Percentiles rank a stretch among this genome's conserved stretches.
Conservation (phyloP, 2,797 vertebrate genomes). For the Hydrophis major region DNA sequence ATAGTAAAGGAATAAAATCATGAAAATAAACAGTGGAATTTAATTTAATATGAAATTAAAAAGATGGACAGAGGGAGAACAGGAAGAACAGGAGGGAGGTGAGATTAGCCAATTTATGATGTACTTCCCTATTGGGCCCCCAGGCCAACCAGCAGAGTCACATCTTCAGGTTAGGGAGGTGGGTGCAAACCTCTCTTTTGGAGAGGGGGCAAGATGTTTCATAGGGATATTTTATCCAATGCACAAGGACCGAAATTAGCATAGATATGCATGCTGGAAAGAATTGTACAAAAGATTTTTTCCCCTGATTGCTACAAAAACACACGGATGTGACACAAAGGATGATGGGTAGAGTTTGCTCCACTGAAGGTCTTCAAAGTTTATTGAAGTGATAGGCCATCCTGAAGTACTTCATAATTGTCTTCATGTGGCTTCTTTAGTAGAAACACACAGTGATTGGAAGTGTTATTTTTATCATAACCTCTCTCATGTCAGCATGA, state of each 20-base stretch:
- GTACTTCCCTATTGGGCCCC: background rate
- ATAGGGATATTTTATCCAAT: background rate
- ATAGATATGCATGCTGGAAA: background rate
- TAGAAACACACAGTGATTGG: background rate
- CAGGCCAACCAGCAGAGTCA: background rate
- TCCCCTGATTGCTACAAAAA: background rate
- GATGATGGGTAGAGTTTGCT: background rate
- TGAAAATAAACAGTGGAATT: background rate
- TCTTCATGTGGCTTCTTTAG: background rate
- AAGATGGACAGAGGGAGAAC: background rate
- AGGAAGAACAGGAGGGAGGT: background rate
- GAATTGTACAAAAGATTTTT: background rate
- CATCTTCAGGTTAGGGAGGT: background rate
- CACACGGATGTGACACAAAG: background rate
- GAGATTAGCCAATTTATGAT: background rate
- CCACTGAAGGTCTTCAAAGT: background rate
- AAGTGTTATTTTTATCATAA: conserved; percentile 31
- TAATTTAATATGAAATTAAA: background rate
- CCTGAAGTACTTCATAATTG: background rate
- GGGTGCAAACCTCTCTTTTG: background rate
- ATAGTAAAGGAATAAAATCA: background rate
- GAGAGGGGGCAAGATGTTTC: background rate
- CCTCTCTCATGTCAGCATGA: conserved; percentile 8
- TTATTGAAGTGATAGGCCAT: background rate
- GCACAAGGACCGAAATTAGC: background rate